These are phyloP conservation scores for Melanotaenia nigrans DNA, from an alignment of 2,797 vertebrate species.

Conservation along the genomic window DNA sequence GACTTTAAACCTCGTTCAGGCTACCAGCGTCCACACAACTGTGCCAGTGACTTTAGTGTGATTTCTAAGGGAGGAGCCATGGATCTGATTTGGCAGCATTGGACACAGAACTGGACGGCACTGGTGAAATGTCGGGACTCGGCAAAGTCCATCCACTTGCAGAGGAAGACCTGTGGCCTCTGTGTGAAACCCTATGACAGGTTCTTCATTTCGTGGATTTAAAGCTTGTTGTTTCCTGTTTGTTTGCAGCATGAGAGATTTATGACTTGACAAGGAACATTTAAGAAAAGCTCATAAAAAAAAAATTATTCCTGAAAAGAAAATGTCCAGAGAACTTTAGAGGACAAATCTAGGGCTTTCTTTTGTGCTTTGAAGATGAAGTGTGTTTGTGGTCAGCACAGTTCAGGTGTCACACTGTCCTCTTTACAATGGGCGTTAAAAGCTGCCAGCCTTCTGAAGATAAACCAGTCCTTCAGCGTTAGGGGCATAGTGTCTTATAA, in stretches of 20 bases:
- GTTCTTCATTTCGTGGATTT: slow-evolving; percentile 36
- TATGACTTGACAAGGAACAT: neutral
- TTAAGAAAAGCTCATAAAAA: neutral
- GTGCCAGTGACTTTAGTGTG: slow-evolving; percentile 9
- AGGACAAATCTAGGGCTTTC: slow-evolving; percentile 6
- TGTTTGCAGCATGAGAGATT: slow-evolving; percentile 22
- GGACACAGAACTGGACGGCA: slow-evolving; percentile 9
- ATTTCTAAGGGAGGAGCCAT: slow-evolving; percentile 7
- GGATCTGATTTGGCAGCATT: slow-evolving; percentile 7
- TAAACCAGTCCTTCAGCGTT: slow-evolving; percentile 66
- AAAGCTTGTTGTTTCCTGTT: slow-evolving; percentile 21
- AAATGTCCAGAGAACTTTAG: neutral
- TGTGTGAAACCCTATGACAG: neutral
- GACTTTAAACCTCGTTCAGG: slow-evolving; percentile 21
- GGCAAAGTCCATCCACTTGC: slow-evolving; percentile 17
- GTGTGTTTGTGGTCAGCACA: slow-evolving; percentile 27
- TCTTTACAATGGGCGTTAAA: slow-evolving; percentile 11
- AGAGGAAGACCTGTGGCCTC: slow-evolving; percentile 16
- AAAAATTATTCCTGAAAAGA: neutral
- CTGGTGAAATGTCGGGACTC: slow-evolving; percentile 14
- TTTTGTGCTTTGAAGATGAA: slow-evolving; percentile 6
- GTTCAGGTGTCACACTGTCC: slow-evolving; percentile 24
- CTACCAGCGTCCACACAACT: neutral
- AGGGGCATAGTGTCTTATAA: slow-evolving; percentile 77
- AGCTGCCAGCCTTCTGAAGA: slow-evolving; percentile 68